phyloP scores from a whole-genome alignment of 2,113 vertebrate genomes.

The Anthoscopus minutus region DNA sequence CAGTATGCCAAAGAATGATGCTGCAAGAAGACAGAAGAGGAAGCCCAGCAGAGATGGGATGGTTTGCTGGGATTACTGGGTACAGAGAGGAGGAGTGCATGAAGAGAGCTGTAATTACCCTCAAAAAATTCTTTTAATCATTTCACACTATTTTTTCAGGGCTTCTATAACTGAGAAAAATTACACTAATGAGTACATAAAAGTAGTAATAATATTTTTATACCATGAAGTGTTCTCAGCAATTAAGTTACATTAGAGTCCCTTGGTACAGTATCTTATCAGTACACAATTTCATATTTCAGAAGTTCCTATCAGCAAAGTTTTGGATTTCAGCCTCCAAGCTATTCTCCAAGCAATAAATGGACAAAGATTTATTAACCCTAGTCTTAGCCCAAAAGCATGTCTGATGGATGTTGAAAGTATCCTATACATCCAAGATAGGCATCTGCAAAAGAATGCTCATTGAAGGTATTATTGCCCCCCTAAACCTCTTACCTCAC shows the following conservation, averaged over 20 bases:
- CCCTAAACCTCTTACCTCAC: not conserved
- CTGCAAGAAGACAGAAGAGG: not conserved
- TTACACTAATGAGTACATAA: accelerated
- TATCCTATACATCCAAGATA: not conserved
- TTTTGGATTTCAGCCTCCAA: not conserved
- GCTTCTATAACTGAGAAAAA: not conserved
- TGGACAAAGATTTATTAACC: not conserved
- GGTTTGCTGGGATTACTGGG: not conserved
- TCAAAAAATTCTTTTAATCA: not conserved
- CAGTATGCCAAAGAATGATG: not conserved
- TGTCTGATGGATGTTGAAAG: not conserved
- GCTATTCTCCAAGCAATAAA: not conserved
- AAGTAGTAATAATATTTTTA: not conserved
- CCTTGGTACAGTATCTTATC: not conserved
- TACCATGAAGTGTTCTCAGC: not conserved
- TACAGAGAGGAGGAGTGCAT: not conserved
- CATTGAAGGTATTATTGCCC: not conserved
- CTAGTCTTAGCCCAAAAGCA: not conserved
- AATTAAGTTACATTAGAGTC: not conserved
- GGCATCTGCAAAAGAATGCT: not conserved
- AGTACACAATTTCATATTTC: not conserved
- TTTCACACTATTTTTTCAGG: not conserved
- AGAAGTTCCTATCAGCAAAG: not conserved
- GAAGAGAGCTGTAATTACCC: not conserved
- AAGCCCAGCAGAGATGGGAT: not conserved